Conservation (phyloP, 2,797 vertebrate species). For the Lycodopsis pacificus region DNA sequence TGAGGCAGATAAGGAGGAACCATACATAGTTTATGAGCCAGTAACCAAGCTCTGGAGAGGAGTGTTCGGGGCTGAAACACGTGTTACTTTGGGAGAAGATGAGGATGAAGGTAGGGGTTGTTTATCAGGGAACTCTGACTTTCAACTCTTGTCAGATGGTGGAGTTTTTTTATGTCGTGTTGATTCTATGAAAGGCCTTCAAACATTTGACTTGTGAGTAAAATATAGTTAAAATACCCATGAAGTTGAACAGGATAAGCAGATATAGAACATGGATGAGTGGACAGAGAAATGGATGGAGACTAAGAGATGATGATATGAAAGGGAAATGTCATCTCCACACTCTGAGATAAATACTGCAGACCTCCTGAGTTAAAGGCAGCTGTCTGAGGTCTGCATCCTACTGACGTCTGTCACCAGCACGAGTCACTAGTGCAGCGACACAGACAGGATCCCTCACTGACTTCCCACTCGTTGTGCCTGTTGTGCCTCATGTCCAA, state of each 20-base stretch:
- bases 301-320: too few species aligned
- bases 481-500: too few species aligned
- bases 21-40: conserved; percentile 66
- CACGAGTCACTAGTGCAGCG: too few species aligned
- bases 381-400: too few species aligned
- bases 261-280: background rate
- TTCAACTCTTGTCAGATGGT: conserved; percentile 15
- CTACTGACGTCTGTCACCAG: too few species aligned
- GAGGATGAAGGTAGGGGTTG: conserved; percentile 12
- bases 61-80: conserved; percentile 37
- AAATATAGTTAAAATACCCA: background rate
- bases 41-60: conserved; percentile 35
- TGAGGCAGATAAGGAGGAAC: conserved; percentile 56
- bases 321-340: too few species aligned
- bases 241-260: background rate
- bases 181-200: background rate
- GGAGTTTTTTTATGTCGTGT: background rate
- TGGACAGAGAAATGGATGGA: too few species aligned
- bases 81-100: conserved; percentile 38
- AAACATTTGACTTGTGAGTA: conserved; percentile 1
- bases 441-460: too few species aligned
- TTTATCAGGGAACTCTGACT: conserved; percentile 22
- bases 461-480: too few species aligned
- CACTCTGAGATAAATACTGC: too few species aligned
- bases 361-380: too few species aligned